Base-by-base conservation (phyloP, 1,140 invertebrate species). In the Formica selysi region DNA sequence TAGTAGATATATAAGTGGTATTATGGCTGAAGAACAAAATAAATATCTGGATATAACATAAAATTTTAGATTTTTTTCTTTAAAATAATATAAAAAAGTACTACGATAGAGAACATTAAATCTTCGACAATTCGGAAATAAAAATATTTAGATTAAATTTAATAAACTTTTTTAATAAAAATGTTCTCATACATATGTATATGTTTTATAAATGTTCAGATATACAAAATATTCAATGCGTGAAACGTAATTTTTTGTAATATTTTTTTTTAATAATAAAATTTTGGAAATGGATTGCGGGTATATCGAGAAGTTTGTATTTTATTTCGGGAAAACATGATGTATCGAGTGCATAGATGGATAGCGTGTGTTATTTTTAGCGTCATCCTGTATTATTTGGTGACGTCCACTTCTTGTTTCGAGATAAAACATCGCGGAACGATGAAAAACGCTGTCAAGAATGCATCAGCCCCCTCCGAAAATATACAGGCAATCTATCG, bases 361-460 rank as follows among this genome's bases (percentile, higher is more conserved):
- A 59, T 78, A 38, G 54, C 51, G 79, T 44, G 44, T 73, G 79
- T 81, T 81, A 61, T 81, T 81, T 81, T 81, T 81, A 38, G 67
- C 19, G 8, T 61, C 38, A 67, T 38, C n/a, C 76, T 57, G 48
- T 70, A 62, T 68, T 80, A 80, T 61, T 71, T 44, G 79, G 79
- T 38, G 67, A 51, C 54, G 54, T 73, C 26, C 54, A 65, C 48
- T 71, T 41, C 67, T 48, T 73, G 79, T 81, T 81, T 71, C 67
- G 54, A 16, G 26, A 81, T 61, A 81, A 81, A 73, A 81, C 38
- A 73, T 44, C 16, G 51, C 41, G 3, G 38, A 44, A 73, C 67
- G 67, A 81, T 81, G 79, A 59, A 81, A 81, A 73, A 81, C 36
- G 57, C 44, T 81, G 79, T 59, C 79, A 81, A 81, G 79, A 73